Evolutionary conservation across 1,140 invertebrate genomes (phyloP), one percentile per base, ranked within the genome.

Genomic region (Drosophila cardini): DNA sequence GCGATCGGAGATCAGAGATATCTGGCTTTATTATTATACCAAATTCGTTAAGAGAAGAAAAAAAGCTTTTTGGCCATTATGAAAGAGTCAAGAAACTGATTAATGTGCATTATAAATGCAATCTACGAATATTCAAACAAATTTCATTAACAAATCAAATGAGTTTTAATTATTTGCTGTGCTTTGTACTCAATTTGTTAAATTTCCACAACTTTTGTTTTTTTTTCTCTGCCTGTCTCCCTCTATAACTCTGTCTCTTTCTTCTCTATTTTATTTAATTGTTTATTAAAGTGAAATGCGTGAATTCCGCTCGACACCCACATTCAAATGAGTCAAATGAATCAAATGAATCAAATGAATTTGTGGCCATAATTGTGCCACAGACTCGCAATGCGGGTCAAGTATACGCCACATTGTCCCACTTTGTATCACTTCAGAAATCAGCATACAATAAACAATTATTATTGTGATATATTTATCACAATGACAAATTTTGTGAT

Each of bases 311-410:
- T 71, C 60, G 42, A 55, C 72, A n/a, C 52, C 58, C 67, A 63
- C 72, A 75, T 58, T 34, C 26, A 56, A 34, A 63, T 18, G 34
- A 42, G 46, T 70, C 16, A 50, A 36, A 57, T 30, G n/a, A 42
- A 55, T 70, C n/a, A n/a, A n/a, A 63, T 18, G 34, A 42, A 55
- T 70, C 16, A 50, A 36, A 57, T 30, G n/a, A 42, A 55, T 70
- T 43, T 30, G 26, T 60, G 32, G n/a, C n/a, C 13, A n/a, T 16
- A 34, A 69, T 42, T 60, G 21, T 52, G 13, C 21, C 13, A 38
- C 40, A 57, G 36, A 34, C 30, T 21, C 8, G 55, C 34, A 79
- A 83, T 84, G 72, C 80, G 80, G 80, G 80, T 83, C 80, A 83
- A 83, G 80, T 65, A 34, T 46, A 57, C 52, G 15, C 57, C 42